Percentiles rank a stretch among this genome's conserved stretches.
These are phyloP conservation scores for Drosophila prostipennis DNA, from an alignment of 2,888 invertebrate genomes.

Conservation along the genomic window DNA sequence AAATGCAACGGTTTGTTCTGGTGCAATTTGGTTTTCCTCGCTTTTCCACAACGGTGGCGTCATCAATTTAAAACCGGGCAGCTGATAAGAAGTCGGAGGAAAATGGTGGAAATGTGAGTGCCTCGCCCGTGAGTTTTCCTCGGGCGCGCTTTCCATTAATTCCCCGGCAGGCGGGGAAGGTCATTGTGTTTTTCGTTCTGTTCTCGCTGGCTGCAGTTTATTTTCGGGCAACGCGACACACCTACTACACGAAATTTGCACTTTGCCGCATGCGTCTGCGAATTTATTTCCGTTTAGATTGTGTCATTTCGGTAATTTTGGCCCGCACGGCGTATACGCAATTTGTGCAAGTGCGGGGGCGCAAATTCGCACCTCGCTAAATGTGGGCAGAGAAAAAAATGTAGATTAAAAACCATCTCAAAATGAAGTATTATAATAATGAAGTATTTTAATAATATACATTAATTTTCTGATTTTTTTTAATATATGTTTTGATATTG, in stretches of 20 bases:
- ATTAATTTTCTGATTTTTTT: too few species aligned
- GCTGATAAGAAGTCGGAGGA: conserved; percentile 42
- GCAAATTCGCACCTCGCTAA: conserved; percentile 12
- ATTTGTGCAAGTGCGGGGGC: conserved; percentile 47
- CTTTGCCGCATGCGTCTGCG: conserved; percentile 53
- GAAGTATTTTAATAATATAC: too few species aligned
- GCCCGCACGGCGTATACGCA: conserved; percentile 70
- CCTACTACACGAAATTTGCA: conserved; percentile 50
- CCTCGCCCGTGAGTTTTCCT: conserved; percentile 5
- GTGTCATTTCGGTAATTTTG: conserved; percentile 76
- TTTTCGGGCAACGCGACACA: conserved; percentile 33
- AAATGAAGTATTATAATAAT: too few species aligned
- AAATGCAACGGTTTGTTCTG: conserved; percentile 30
- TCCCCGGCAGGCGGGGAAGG: conserved; percentile 57
- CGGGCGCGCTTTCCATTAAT: conserved; percentile 48
- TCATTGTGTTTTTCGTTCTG: conserved; percentile 59
- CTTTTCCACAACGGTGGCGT: conserved; percentile 54
- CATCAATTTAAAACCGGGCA: conserved; percentile 68
- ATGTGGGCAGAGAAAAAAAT: conserved; percentile 16
- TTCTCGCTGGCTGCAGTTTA: conserved; percentile 56
- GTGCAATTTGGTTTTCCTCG: conserved; percentile 15
- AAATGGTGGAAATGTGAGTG: conserved; percentile 13
- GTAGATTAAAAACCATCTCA: too few species aligned
- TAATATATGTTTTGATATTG: too few species aligned
- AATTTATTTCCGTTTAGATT: conserved; percentile 79